Evolutionary conservation across 2,113 vertebrate genomes (phyloP), one percentile per base, ranked within the genome.

Genomic region (Phylloscopus trochiloides): DNA sequence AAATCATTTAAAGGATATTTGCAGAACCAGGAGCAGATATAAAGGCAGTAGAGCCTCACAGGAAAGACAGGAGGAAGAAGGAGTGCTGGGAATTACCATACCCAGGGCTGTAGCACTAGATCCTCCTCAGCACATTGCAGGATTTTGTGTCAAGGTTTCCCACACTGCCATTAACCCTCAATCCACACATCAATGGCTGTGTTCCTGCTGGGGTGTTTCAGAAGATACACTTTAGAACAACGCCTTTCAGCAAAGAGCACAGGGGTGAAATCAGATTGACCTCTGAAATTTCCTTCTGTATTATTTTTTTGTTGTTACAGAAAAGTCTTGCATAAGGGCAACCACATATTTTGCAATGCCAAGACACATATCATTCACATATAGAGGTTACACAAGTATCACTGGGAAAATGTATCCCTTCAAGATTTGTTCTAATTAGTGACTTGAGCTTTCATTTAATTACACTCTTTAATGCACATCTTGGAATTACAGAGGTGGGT

Each of bases 391-490:
- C 68, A 83, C 0, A 2, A 85, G 87, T 70, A 78, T 86, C 93
- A 83, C 47, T 48, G 59, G 88, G 94, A 96, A 31, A 95, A 82
- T 1, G 25, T 70, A 92, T 90, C 88, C 96, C 96, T 96, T 80
- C 88, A 83, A 96, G 95, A 95, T 38, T 93, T 90, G 82, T 88
- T 94, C 68, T 93, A 90, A 93, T 95, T 94, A 96, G 88, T 88
- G 68, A 92, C 96, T 94, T 95, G 86, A 95, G 93, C 65, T 88
- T 96, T 94, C 88, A 88, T 90, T 94, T 94, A 96, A 93, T 96
- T 95, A 96, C 90, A 94, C 72, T 93, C 88, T 91, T 93, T 95
- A 96, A 92, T 88, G 54, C 86, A 90, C 83, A 59, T 65, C 86
- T 90, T 45, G 20, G 88, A 95, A 96, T 93, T 93, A 88, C 67